Evolutionary conservation across 2,888 invertebrate species (phyloP), one percentile per base, ranked within the genome.

Genomic region (Thera obeliscata): DNA sequence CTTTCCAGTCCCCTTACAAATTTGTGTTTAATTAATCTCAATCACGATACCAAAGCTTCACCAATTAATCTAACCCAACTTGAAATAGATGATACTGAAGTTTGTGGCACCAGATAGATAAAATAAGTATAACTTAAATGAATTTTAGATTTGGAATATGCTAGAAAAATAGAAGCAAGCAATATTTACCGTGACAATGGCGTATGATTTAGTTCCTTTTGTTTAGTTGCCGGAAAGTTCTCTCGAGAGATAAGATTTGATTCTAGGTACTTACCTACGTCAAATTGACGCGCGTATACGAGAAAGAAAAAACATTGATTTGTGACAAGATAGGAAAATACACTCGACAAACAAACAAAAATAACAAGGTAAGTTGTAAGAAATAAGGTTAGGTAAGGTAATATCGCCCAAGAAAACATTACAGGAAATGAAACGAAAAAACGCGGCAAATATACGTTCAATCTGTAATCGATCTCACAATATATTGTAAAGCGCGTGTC

Each of bases 1-100:
- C 46, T 48, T 52, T 46, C 4, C 33, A 43, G 35, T 41, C 41
- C 22, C 61, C 33, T 43, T 38, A 61, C 41, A 38, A 38, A 38
- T 52, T 52, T 33, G 52, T 22, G 33, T 61, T 43, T 33, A 61
- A 50, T 60, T 12, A 49, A 59, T 59, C 59, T 60, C 2, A 60
- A 50, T 48, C 41, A 36, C 6, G 35, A 49, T 38, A 12, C 36
- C 55, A n/a, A 49, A 49, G 12, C 35, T 38, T 12, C 33, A 52
- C 8, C 22, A 41, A 49, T 22, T 59, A 50, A 59, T 59, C 12
- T 49, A 22, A 59, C n/a, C 59, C 50, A 59, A 38, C 50, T 38
- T 62, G 52, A 55, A 56, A 62, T 48, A 61, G 6, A 55, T 38
- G 33, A 8, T 8, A 52, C 3, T 33, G 33, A 52, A 52, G 52